A percentile compares a stretch with the other conserved stretches of the same genome.
These are phyloP conservation scores for Apotomis capreana DNA, from an alignment of 2,888 invertebrate species.

Conservation along the genomic window DNA sequence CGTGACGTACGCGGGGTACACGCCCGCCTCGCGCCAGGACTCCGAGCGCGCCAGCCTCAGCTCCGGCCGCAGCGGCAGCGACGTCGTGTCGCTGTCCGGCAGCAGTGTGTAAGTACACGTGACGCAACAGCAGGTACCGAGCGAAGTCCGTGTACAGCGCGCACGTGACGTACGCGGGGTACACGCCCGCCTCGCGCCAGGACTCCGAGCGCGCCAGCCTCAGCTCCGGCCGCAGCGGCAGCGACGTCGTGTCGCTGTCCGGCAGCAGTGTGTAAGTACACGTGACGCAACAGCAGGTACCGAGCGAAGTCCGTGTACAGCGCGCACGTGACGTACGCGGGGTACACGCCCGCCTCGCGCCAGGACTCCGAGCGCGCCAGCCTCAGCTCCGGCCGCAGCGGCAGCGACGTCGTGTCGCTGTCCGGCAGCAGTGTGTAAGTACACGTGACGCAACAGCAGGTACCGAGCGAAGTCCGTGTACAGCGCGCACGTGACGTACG, in stretches of 20 bases:
- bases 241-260: slow-evolving; percentile 94
- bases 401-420: slow-evolving; percentile 94
- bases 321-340: slow-evolving; percentile 90
- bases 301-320: slow-evolving; percentile 85
- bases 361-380: slow-evolving; percentile 98
- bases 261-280: slow-evolving; percentile 92
- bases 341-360: slow-evolving; percentile 96
- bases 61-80: slow-evolving; percentile 95
- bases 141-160: slow-evolving; percentile 85
- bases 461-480: slow-evolving; percentile 86
- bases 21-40: slow-evolving; percentile 97
- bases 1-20: slow-evolving; percentile 93
- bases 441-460: background rate
- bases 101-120: slow-evolving; percentile 89
- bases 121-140: slow-evolving; percentile 42
- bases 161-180: slow-evolving; percentile 93
- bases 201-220: slow-evolving; percentile 97
- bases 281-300: too few species aligned
- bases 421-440: slow-evolving; percentile 95
- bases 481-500: slow-evolving; percentile 89
- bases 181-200: slow-evolving; percentile 96
- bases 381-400: slow-evolving; percentile 95
- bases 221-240: slow-evolving; percentile 96
- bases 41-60: slow-evolving; percentile 97
- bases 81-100: slow-evolving; percentile 94